Base-by-base conservation (phyloP, 2,797 vertebrate species). In the Melanogrammus aeglefinus region DNA sequence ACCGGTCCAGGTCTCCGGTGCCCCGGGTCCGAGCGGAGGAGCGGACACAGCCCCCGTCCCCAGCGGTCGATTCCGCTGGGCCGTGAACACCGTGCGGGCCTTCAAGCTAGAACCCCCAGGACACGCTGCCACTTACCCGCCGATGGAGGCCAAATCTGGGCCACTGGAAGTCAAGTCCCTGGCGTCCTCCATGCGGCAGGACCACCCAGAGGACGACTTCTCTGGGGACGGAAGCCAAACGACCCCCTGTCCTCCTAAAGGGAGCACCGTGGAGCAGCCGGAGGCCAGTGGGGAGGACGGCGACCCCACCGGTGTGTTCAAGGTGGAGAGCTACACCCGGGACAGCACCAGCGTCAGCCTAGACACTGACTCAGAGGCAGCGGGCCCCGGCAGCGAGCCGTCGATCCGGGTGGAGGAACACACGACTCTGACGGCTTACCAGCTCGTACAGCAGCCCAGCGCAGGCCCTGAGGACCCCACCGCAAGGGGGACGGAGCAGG, bases 171-270 rank as follows among this genome's bases (percentile, higher is more conserved):
- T 94, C 71, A 94, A 93, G 86, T 92, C 92, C 24, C 80, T 94
- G 44, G 92, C 93, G 6, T 79, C 83, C 4, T 90, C 86, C 0
- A 82, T 85, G 36, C 83, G 8, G 24, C 87, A 84, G 73, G 94
- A 94, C 74, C 89, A 85, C 86, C 87, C 79, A 0, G 95, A 95
- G 75, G 93, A 94, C 84, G 92, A 94, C 84, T 95, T 91, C 76
- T 95, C 95, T 0, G 95, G 95, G 2, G 94, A 94, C 75, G 94
- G 93, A 5, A 93, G 83, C n/a, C 91, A 94, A 13, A 47, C 39
- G 9, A 79, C 36, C 10, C 73, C 82, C n/a, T 44, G 77, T 31
- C 74, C 78, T 70, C 63, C 77, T 51, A 81, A 47, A 71, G 24
- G 79, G 29, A 72, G 51, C 1, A 79, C 78, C n/a, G 90, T 81